These are phyloP conservation scores for Anoplolepis gracilipes DNA, from an alignment of 1,140 invertebrate genomes.

Conservation along the genomic window DNA sequence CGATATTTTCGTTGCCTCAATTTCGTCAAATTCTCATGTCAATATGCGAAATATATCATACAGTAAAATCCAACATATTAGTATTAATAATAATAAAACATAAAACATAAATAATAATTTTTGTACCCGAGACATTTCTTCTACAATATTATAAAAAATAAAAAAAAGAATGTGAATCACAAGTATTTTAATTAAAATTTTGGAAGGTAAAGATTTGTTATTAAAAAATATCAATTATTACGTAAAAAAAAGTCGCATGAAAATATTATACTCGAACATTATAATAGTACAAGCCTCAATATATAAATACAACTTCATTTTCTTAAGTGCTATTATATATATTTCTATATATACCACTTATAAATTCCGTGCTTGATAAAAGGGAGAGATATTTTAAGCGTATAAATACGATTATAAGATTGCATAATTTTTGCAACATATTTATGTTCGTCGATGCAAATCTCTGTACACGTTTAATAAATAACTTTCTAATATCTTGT, in stretches of 20 bases:
- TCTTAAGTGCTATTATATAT: neutral
- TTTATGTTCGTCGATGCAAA: conserved; percentile 11
- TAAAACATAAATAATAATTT: no score
- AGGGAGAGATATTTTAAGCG: neutral
- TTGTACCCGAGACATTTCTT: neutral
- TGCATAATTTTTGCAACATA: neutral
- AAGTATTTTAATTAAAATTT: neutral
- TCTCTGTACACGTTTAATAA: conserved; percentile 4
- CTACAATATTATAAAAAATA: neutral
- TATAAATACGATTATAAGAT: neutral
- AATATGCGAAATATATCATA: neutral
- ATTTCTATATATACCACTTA: neutral
- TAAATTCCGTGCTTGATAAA: neutral
- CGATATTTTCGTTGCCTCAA: neutral
- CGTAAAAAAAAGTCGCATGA: neutral
- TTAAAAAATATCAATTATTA: neutral
- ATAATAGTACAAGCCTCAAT: neutral
- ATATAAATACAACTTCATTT: conserved; percentile 9
- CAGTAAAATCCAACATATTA: neutral
- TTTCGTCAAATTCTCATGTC: neutral
- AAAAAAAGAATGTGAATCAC: neutral
- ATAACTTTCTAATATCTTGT: conserved; percentile 20
- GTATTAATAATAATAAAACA: no score
- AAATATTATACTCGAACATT: neutral
- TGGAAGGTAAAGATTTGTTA: neutral